Conservation (phyloP, 2,113 vertebrate species). For the Colossoma macropomum region DNA sequence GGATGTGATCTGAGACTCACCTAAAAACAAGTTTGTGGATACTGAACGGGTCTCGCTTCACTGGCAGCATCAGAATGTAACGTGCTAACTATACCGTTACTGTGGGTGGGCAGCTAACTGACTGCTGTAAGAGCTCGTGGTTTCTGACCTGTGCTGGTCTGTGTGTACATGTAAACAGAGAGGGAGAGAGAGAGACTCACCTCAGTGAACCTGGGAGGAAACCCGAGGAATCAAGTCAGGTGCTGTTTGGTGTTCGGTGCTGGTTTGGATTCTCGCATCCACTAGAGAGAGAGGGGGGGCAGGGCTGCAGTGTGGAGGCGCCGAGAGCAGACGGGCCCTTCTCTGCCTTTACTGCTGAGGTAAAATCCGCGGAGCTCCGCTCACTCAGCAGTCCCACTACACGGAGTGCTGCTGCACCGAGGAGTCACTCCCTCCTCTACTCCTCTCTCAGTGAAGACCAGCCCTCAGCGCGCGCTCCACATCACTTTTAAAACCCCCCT, state of each 20-base stretch:
- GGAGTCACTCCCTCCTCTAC: constrained; percentile 40
- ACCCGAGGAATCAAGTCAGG: constrained; percentile 66
- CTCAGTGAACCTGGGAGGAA: constrained; percentile 64
- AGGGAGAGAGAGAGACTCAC: constrained; percentile 60
- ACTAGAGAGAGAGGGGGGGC: constrained; percentile 23
- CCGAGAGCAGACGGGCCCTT: not conserved
- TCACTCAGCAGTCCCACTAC: constrained; percentile 72
- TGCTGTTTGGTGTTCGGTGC: constrained; percentile 46
- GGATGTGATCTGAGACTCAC: no score
- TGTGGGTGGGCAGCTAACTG: no score
- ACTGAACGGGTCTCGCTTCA: no score
- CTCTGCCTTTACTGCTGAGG: not conserved
- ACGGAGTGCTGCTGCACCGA: constrained; percentile 74
- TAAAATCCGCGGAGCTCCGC: constrained; percentile 42
- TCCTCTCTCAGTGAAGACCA: not conserved
- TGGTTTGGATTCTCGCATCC: constrained; percentile 62
- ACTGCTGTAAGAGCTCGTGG: not conserved
- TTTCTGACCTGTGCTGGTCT: not conserved
- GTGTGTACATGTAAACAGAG: not conserved
- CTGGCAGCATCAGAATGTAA: no score
- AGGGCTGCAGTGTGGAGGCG: constrained; percentile 32
- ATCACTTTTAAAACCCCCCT: not conserved
- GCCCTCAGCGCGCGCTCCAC: not conserved
- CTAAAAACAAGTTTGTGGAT: no score
- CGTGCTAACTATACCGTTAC: no score